phyloP scores from a whole-genome alignment of 2,888 invertebrate species.

The Drosophila nigricruria region DNA sequence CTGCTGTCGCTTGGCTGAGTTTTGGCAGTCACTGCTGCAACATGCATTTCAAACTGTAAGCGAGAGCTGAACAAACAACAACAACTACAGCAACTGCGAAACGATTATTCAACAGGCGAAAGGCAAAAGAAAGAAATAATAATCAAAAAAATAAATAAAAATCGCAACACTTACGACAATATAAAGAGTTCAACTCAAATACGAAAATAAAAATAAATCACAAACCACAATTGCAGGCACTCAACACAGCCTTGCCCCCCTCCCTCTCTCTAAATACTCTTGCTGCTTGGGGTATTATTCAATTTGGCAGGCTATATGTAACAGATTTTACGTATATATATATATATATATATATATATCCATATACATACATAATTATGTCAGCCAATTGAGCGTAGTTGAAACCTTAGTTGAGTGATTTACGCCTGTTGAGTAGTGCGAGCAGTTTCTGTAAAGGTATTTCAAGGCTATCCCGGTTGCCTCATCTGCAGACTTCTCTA shows the following conservation, averaged over 20 bases:
- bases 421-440: neutral
- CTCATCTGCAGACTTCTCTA: neutral
- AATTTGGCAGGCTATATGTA: neutral
- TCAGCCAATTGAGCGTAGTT: neutral
- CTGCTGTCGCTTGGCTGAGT: conserved; percentile 49
- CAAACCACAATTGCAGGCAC: conserved; percentile 33
- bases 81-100: conserved; percentile 1
- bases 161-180: conserved; percentile 23
- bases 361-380: neutral
- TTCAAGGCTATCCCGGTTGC: neutral
- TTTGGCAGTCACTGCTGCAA: conserved; percentile 51
- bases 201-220: conserved; percentile 33
- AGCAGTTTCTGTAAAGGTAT: neutral
- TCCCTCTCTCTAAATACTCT: conserved; percentile 11
- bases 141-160: conserved; percentile 7
- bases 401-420: neutral
- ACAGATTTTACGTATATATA: neutral
- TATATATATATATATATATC: neutral
- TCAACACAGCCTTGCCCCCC: conserved; percentile 38
- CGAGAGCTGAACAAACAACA: conserved; percentile 23
- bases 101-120: conserved; percentile 58
- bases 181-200: conserved; percentile 47
- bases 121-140: conserved; percentile 20
- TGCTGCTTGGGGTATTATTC: neutral
- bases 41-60: conserved; percentile 51